These are phyloP conservation scores for Hydrochoerus hydrochaeris DNA, from an alignment of 2,113 vertebrate species.

Conservation along the genomic window DNA sequence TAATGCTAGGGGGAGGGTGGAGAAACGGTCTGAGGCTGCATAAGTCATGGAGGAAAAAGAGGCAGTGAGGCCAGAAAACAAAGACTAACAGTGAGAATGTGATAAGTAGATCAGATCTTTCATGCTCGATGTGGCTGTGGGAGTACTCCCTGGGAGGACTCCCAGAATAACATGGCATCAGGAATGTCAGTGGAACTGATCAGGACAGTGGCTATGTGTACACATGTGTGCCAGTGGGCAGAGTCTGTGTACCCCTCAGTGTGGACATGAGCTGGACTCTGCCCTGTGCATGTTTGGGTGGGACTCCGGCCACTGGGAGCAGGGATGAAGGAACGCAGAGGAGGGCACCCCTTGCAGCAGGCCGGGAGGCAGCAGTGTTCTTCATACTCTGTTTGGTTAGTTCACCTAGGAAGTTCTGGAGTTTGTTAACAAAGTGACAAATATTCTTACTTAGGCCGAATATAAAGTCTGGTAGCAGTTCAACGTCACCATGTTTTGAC, in stretches of 20 bases:
- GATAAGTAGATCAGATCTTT: neutral
- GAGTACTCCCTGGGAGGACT: neutral
- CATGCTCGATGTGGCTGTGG: neutral
- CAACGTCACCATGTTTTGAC: neutral
- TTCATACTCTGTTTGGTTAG: neutral
- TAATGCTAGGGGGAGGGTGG: too few relatives aligned
- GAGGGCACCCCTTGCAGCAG: neutral
- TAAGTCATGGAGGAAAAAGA: neutral
- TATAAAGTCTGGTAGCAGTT: slow-evolving; percentile 10
- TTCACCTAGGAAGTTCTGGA: slow-evolving; percentile 10
- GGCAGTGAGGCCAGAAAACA: neutral
- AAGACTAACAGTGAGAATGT: neutral
- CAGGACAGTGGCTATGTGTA: neutral
- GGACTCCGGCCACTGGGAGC: neutral
- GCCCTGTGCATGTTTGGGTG: neutral
- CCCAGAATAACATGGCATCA: neutral
- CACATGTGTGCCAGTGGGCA: neutral
- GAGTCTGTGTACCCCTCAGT: neutral
- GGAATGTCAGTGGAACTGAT: neutral
- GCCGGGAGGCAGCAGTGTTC: too few relatives aligned
- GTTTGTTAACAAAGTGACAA: slow-evolving; percentile 33
- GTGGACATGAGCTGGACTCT: neutral
- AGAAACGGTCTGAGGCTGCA: too few relatives aligned
- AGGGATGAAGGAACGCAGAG: neutral
- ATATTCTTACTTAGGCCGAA: neutral